Conservation (phyloP, 2,888 invertebrate species). For the Icerya purchasi region DNA sequence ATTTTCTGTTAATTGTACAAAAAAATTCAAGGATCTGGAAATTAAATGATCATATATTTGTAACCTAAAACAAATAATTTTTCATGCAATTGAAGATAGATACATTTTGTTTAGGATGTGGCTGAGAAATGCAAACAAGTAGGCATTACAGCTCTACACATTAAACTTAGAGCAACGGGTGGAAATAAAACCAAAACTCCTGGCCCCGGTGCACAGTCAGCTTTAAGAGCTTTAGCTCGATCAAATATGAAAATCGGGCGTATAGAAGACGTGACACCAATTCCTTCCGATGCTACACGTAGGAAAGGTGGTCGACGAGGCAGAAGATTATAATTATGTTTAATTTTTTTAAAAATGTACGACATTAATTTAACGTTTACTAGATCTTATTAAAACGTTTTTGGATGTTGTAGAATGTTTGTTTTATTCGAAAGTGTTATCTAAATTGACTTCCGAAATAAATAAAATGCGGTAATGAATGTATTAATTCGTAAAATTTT, state of each 20-base stretch:
- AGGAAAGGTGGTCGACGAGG: conserved; percentile 99
- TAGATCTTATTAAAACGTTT: too few species aligned
- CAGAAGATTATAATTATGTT: conserved; percentile 64
- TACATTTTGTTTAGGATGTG: conserved; percentile 60
- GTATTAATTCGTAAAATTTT: too few species aligned
- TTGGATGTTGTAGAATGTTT: too few species aligned
- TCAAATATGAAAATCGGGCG: conserved; percentile 99
- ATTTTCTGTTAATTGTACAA: background rate
- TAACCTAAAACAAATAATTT: too few species aligned
- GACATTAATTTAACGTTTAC: too few species aligned
- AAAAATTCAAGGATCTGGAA: background rate
- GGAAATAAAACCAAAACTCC: conserved; percentile 97
- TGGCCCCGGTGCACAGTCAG: conserved; percentile 96
- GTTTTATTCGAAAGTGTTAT: too few species aligned
- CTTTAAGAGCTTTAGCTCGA: conserved; percentile 90
- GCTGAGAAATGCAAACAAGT: conserved; percentile 94
- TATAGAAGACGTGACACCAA: conserved; percentile 98
- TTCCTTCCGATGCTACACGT: conserved; percentile 95
- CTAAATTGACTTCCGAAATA: too few species aligned
- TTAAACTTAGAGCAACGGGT: conserved; percentile 93
- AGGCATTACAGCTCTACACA: conserved; percentile 94
- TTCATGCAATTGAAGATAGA: too few species aligned
- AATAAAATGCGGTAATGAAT: too few species aligned
- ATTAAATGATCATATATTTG: background rate
- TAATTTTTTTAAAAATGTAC: too few species aligned